Evolutionary conservation across 2,888 invertebrate species (phyloP).

Genomic region (Parnassius apollo): DNA sequence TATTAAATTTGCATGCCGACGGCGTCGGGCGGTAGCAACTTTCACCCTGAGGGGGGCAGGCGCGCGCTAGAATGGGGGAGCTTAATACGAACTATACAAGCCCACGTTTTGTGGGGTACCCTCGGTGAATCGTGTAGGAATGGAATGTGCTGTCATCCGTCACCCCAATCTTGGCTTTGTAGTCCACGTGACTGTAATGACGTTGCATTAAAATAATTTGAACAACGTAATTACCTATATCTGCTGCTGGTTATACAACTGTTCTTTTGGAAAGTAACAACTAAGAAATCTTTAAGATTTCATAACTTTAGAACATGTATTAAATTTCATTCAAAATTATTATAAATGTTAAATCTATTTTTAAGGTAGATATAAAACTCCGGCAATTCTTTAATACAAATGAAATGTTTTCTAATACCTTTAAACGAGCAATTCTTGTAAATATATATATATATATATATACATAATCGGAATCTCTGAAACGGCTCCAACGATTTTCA

Average conservation of each 20-base stretch:
- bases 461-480: no score
- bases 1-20: constrained; percentile 75
- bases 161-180: constrained; percentile 46
- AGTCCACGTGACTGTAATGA: constrained; percentile 39
- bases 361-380: no score
- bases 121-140: constrained; percentile 62
- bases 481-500: no score
- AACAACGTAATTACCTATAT: constrained; percentile 1
- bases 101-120: constrained; percentile 43
- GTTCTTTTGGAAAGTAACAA: no score
- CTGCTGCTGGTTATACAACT: neutral
- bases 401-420: no score
- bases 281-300: no score
- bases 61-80: constrained; percentile 36
- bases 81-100: constrained; percentile 44
- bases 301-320: no score
- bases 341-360: no score
- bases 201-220: constrained; percentile 32
- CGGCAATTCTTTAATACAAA: no score
- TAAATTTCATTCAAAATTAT: no score
- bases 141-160: constrained; percentile 59
- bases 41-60: constrained; percentile 30
- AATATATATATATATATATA: no score
- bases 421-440: no score
- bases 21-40: constrained; percentile 39